A percentile compares a stretch with the other conserved stretches of the same genome.
These are phyloP conservation scores for Tachyglossus aculeatus DNA, from an alignment of 2,797 vertebrate species.

Conservation along the genomic window DNA sequence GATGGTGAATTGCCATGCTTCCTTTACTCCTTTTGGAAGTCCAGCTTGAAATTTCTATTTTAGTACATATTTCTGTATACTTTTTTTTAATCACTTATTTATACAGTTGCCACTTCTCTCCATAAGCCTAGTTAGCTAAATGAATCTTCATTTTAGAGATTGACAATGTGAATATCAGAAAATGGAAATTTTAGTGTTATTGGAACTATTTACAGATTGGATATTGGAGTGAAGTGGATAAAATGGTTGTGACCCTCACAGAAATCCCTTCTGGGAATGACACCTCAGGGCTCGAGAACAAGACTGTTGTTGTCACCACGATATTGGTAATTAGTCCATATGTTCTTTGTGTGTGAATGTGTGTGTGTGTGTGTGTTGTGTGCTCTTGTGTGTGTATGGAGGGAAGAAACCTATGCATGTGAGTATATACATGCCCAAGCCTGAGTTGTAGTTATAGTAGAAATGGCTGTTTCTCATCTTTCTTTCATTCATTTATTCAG, in stretches of 20 bases:
- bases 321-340: conserved; percentile 88
- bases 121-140: conserved; percentile 5
- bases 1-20: conserved; percentile 11
- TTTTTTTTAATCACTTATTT: not conserved
- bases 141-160: no score
- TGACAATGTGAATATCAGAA: no score
- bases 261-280: conserved; percentile 91
- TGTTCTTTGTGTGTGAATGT: conserved; percentile 58
- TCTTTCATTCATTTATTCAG: no score
- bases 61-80: not conserved
- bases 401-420: no score
- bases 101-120: not conserved
- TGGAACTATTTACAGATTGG: conserved; percentile 89
- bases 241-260: conserved; percentile 96
- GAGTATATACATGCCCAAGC: no score
- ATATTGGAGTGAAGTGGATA: conserved; percentile 98
- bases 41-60: not conserved
- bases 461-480: no score
- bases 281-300: conserved; percentile 95
- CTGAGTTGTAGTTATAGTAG: no score
- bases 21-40: not conserved
- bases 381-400: no score
- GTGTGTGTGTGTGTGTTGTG: no score
- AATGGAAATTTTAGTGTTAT: no score
- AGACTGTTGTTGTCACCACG: conserved; percentile 97